Percentiles rank a stretch among this genome's conserved stretches.
These are phyloP conservation scores for Microcebus jonahi DNA, from an alignment of 2,113 vertebrate species.

Conservation along the genomic window DNA sequence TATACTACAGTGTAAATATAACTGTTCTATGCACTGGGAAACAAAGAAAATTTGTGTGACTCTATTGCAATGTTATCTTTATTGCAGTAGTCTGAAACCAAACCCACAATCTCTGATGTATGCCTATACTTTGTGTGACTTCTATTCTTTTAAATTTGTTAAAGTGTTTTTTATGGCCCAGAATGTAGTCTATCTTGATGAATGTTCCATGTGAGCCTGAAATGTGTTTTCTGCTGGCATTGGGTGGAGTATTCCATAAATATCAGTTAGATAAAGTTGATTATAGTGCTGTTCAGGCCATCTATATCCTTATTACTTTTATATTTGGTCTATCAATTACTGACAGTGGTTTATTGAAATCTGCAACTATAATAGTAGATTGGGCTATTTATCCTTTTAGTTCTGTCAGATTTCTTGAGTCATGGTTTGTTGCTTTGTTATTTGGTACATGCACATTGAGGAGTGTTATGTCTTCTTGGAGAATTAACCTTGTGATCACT, in stretches of 20 bases:
- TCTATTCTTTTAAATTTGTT: background rate
- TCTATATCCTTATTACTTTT: background rate
- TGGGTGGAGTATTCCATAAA: too few relatives aligned
- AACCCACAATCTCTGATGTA: background rate
- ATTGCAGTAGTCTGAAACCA: background rate
- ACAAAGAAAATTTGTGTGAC: background rate
- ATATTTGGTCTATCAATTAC: background rate
- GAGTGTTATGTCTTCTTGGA: background rate
- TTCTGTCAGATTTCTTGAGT: background rate
- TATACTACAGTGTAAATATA: background rate
- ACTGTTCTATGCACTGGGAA: background rate
- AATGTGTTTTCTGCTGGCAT: too few relatives aligned
- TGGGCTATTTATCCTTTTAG: background rate
- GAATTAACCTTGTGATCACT: background rate
- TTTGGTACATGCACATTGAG: background rate
- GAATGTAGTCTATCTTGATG: background rate
- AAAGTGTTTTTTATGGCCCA: background rate
- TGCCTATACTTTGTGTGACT: background rate
- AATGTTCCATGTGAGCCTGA: background rate
- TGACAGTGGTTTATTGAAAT: background rate
- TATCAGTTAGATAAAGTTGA: background rate
- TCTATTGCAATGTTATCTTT: background rate
- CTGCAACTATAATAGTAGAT: background rate
- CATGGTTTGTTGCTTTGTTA: background rate
- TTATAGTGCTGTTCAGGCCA: background rate